These are phyloP conservation scores for Stegodyphus mimosarum DNA, from an alignment of 1,140 invertebrate species.

Conservation along the genomic window DNA sequence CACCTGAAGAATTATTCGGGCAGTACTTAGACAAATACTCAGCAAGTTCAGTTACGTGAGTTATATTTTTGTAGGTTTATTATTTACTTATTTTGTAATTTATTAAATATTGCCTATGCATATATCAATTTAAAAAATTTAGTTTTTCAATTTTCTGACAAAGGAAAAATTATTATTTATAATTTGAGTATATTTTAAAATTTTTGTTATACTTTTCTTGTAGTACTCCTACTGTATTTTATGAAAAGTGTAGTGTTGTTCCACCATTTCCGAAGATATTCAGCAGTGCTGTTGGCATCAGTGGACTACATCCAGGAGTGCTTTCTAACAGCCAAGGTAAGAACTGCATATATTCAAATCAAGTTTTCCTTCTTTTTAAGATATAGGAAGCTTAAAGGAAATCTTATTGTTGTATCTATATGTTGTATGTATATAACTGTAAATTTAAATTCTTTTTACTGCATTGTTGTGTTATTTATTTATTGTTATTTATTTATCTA, in stretches of 20 bases:
- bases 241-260: conserved; percentile 23
- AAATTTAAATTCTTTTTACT: too few relatives aligned
- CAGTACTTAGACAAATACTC: conserved; percentile 44
- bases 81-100: not conserved
- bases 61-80: not conserved
- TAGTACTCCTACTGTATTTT: conserved; percentile 25
- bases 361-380: too few relatives aligned
- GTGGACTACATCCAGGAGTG: not conserved
- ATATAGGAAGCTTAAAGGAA: too few relatives aligned
- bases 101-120: not conserved
- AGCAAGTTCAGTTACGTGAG: conserved; percentile 33
- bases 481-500: too few relatives aligned
- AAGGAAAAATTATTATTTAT: too few relatives aligned
- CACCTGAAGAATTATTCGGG: conserved; percentile 30
- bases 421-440: too few relatives aligned
- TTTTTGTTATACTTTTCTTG: not conserved
- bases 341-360: not conserved
- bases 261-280: conserved; percentile 39
- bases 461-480: too few relatives aligned
- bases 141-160: too few relatives aligned
- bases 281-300: not conserved
- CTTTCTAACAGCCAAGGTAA: not conserved
- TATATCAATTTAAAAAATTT: not conserved
- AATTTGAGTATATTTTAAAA: not conserved
- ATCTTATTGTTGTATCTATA: too few relatives aligned